phyloP scores from a whole-genome alignment of 1,140 invertebrate genomes.

The Gerris buenoi region DNA sequence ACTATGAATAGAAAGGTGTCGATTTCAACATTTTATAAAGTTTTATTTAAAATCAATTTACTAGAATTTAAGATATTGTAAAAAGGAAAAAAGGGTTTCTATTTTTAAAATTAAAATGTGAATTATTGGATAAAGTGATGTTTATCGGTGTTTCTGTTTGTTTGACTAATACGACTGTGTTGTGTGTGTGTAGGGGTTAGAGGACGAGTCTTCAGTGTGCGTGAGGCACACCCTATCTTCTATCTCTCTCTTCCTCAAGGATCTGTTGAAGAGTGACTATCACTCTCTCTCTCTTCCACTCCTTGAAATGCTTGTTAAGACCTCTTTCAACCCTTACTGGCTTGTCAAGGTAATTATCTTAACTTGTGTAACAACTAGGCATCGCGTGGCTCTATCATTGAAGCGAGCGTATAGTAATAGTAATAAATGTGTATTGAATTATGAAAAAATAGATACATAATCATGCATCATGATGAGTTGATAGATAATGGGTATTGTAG shows the following conservation, averaged over 20 bases:
- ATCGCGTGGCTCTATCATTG: too few species aligned
- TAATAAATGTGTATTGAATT: too few species aligned
- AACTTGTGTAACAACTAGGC: too few species aligned
- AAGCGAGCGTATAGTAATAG: too few species aligned
- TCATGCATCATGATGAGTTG: too few species aligned
- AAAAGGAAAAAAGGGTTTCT: not conserved
- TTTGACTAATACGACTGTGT: constrained; percentile 16
- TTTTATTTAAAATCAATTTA: too few species aligned
- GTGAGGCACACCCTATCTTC: constrained; percentile 45
- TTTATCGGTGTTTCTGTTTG: not conserved
- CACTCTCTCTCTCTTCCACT: constrained; percentile 34
- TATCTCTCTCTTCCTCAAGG: constrained; percentile 40
- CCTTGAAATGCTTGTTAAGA: constrained; percentile 42
- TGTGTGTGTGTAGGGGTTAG: constrained; percentile 41
- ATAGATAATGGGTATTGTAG: too few species aligned
- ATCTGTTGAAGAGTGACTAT: constrained; percentile 42
- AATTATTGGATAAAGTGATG: not conserved
- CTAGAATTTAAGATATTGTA: too few species aligned
- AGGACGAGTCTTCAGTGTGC: constrained; percentile 50
- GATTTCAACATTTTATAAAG: too few species aligned
- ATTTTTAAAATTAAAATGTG: not conserved
- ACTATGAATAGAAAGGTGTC: too few species aligned
- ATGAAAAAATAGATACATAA: too few species aligned
- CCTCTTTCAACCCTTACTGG: constrained; percentile 68
- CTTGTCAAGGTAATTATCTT: constrained; percentile 68